These are phyloP conservation scores for Halesus radiatus DNA, from an alignment of 1,140 invertebrate species.

Conservation along the genomic window DNA sequence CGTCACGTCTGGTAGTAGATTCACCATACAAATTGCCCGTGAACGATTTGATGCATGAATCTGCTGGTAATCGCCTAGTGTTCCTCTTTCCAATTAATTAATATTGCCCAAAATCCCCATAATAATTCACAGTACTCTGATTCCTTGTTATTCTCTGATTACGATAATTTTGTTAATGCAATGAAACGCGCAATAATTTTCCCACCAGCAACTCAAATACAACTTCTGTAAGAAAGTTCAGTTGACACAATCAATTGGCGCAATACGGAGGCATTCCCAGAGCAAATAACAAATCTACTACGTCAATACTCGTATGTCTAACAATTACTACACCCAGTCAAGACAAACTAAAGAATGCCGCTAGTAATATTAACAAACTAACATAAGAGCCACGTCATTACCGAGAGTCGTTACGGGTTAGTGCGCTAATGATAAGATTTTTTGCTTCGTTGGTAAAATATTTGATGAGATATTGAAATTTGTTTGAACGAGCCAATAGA, in stretches of 20 bases:
- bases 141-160: too few species aligned
- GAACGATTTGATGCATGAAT: too few species aligned
- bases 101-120: too few species aligned
- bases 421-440: neutral
- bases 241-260: slow-evolving; percentile 18
- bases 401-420: neutral
- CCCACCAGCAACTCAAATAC: neutral
- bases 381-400: neutral
- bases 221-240: neutral
- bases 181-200: too few species aligned
- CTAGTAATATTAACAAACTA: too few species aligned
- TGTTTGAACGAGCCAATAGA: neutral
- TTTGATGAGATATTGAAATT: neutral
- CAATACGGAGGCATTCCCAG: slow-evolving; percentile 15
- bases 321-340: neutral
- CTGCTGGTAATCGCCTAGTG: too few species aligned
- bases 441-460: neutral
- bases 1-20: too few species aligned
- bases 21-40: too few species aligned
- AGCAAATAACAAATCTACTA: slow-evolving; percentile 3
- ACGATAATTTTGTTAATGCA: too few species aligned
- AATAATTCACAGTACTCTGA: too few species aligned
- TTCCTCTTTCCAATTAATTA: too few species aligned
- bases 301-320: neutral
- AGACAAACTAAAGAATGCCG: neutral